Conservation (phyloP, 2,888 invertebrate species). For the Trissolcus japonicus region DNA sequence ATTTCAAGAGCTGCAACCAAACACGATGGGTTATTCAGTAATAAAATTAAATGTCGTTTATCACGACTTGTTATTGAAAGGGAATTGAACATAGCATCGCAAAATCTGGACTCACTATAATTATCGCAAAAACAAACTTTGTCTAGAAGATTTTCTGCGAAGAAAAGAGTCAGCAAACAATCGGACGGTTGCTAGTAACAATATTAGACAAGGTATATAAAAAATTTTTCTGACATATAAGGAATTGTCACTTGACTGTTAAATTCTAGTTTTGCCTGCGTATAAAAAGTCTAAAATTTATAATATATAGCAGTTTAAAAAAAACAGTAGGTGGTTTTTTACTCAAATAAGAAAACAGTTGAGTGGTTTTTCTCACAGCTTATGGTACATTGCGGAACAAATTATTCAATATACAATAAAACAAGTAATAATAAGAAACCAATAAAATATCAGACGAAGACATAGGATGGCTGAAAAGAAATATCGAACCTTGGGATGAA, state of each 20-base stretch:
- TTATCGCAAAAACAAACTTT: neutral
- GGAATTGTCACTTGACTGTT: too few relatives aligned
- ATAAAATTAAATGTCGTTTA: neutral
- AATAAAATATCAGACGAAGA: neutral
- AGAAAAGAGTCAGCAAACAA: neutral
- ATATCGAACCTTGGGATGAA: conserved; percentile 20
- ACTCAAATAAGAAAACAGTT: too few relatives aligned
- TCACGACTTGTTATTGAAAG: neutral
- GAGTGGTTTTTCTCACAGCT: too few relatives aligned
- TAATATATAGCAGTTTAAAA: too few relatives aligned
- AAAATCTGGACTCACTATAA: conserved; percentile 16
- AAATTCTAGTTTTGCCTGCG: too few relatives aligned
- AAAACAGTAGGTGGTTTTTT: too few relatives aligned
- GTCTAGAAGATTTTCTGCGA: neutral
- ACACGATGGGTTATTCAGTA: neutral
- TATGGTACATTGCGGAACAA: too few relatives aligned
- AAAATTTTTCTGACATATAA: too few relatives aligned
- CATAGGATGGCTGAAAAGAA: conserved; percentile 6
- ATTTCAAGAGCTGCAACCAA: neutral
- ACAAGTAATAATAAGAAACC: neutral
- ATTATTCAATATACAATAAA: too few relatives aligned
- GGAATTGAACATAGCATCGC: neutral
- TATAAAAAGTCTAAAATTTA: too few relatives aligned
- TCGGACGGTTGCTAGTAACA: too few relatives aligned
- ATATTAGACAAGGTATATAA: too few relatives aligned